Percentiles rank a stretch among this genome's conserved stretches.
phyloP scores from a whole-genome alignment of 2,797 vertebrate genomes.

The Tamandua tetradactyla region DNA sequence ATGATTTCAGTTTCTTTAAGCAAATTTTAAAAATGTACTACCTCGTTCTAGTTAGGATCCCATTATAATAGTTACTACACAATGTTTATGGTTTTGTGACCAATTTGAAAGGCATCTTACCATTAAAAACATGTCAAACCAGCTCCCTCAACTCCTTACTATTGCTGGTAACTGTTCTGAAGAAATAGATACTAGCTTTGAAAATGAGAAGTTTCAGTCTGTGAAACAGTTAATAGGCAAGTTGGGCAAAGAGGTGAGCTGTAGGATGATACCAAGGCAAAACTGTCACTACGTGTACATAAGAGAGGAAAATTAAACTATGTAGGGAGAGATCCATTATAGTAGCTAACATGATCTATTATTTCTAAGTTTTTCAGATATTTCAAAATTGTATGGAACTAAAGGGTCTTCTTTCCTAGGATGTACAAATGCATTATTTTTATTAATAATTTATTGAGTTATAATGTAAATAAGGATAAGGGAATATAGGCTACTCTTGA shows the following conservation, averaged over 20 bases:
- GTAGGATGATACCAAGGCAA: background rate
- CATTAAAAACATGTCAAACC: slow-evolving; percentile 32
- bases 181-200: slow-evolving; percentile 21
- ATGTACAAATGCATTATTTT: slow-evolving; percentile 42
- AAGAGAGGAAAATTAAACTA: background rate
- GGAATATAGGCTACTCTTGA: background rate
- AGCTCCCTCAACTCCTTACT: background rate
- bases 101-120: slow-evolving; percentile 9
- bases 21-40: slow-evolving; percentile 20
- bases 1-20: background rate
- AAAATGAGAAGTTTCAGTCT: slow-evolving; percentile 11
- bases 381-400: slow-evolving; percentile 39
- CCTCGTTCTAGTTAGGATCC: background rate
- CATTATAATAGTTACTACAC: slow-evolving; percentile 37
- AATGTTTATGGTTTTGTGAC: slow-evolving; percentile 26
- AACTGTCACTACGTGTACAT: background rate
- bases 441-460: slow-evolving; percentile 55
- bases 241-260: background rate
- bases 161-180: slow-evolving; percentile 1
- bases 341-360: background rate
- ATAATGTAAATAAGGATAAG: slow-evolving; percentile 46
- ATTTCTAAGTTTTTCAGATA: slow-evolving; percentile 22
- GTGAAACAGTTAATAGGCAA: background rate
- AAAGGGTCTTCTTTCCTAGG: slow-evolving; percentile 56
- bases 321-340: background rate